Base-by-base conservation (phyloP, 2,888 invertebrate genomes). In the Colostygia pectinataria region DNA sequence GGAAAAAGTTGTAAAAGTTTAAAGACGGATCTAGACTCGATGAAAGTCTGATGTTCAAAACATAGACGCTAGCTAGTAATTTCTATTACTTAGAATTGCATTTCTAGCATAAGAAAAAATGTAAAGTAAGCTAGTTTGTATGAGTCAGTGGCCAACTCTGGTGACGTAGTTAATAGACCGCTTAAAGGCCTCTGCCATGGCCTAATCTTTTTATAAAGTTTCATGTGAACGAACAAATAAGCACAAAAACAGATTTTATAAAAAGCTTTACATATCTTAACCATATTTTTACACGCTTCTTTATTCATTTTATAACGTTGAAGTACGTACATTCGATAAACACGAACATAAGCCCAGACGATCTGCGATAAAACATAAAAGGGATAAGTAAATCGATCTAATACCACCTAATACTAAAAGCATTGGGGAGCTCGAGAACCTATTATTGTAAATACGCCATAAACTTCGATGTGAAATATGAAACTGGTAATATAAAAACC, bases 331-430 rank as follows among this genome's bases (percentile, higher is more conserved):
- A 50, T 49, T 52, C 29, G 46, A 49, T 36, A 48, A 36, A 46
- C 43, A 49, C 31, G 32, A 40, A 52, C 45, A 44, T 40, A 46
- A 28, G 41, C 38, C 50, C 51, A 48, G 37, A 51, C 46, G 47
- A 43, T 49, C 55, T 45, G 46, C 45, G 23, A 52, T 56, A 58
- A 50, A 46, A 38, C 34, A 51, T 39, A 43, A 46, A 34, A 34
- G 27, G 54, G 45, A 57, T 59, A 59, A n/a, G n/a, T n/a, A n/a
- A 66, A 67, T 65, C 71, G 65, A 71, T 69, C 61, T 60, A 65
- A 57, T 60, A 60, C 65, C 71, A 71, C 68, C 61, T 60, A 65
- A 57, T 60, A 60, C 65, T 73, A 70, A 73, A 71, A 71, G 69
- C 69, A 55, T 68, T 66, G 56, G 65, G 60, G 58, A 62, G 63